Base-by-base conservation (phyloP, 2,113 vertebrate genomes). In the Sciurus niger region DNA sequence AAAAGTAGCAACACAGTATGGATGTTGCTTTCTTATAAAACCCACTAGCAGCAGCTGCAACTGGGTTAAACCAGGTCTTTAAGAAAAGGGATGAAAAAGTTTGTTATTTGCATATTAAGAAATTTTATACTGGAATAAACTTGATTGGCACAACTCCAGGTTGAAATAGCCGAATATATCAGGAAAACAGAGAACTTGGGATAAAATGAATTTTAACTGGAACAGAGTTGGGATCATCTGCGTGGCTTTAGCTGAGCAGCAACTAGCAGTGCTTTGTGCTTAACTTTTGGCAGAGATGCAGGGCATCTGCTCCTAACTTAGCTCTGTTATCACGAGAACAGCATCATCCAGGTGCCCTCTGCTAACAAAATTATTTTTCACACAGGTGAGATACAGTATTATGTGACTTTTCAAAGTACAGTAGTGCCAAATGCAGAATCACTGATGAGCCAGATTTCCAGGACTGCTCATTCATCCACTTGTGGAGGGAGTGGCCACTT, bases 1-100 rank as follows among this genome's bases (percentile, higher is more conserved):
- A 46, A 16, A 77, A 67, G 34, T 10, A n/a, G 40, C 55, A 14
- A 48, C 22, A n/a, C 30, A 72, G 37, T 25, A 79, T 17, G 22
- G 8, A 30, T 8, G 24, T 30, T 48, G 22, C 32, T 53, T 90
- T 79, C 58, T 82, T 83, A 32, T 34, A 48, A 68, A 80, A 28
- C 13, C 34, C 34, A 25, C 20, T 40, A 63, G 43, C 55, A n/a
- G 51, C 4, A 46, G 34, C 77, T 22, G 65, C 73, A 65, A 37
- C 58, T 53, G 12, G 30, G 48, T 37, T 94, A 55, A 79, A n/a
- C 12, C 68, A 94, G 48, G 34, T 78, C 51, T 68, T 89, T 24
- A 95, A 90, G 87, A 87, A 73, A 83, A 70, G 28, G 11, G 77
- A 83, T 18, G 43, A 67, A 73, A 89, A 92, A 67, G 14, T 78